These are phyloP conservation scores for Ochotona princeps DNA, from an alignment of 2,113 vertebrate genomes.

Conservation along the genomic window DNA sequence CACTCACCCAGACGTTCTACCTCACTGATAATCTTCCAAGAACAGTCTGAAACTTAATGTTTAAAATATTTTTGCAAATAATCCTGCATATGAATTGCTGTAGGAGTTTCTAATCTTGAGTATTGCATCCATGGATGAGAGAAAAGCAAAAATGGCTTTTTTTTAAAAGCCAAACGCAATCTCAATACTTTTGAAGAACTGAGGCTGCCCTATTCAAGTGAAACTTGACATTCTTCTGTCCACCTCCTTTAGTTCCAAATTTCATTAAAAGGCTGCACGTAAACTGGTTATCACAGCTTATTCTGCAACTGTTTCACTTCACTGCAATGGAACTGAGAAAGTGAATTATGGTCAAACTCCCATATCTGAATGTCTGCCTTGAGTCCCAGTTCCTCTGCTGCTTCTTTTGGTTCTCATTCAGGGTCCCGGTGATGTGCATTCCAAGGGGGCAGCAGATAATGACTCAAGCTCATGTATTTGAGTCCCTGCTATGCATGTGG, in stretches of 20 bases:
- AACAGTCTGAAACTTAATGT: constrained; percentile 55
- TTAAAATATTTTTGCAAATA: constrained; percentile 48
- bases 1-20: constrained; percentile 32
- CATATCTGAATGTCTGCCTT: too few relatives aligned
- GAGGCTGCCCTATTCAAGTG: neutral
- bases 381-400: too few relatives aligned
- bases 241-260: neutral
- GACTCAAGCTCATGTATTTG: too few relatives aligned
- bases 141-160: constrained; percentile 35
- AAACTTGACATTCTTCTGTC: constrained; percentile 2
- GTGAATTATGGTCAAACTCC: neutral
- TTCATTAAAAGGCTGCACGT: neutral
- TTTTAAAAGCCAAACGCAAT: constrained; percentile 51
- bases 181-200: constrained; percentile 39
- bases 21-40: constrained; percentile 47
- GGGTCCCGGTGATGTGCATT: too few relatives aligned
- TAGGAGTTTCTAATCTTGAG: constrained; percentile 12
- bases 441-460: too few relatives aligned
- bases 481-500: too few relatives aligned
- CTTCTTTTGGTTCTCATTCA: too few relatives aligned
- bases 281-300: constrained; percentile 35
- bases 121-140: neutral
- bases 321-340: constrained; percentile 25
- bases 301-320: constrained; percentile 37
- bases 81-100: constrained; percentile 19